Evolutionary conservation across 2,113 vertebrate species (phyloP), one percentile per base, ranked within the genome.

Genomic region (Rhinolophus sinicus): DNA sequence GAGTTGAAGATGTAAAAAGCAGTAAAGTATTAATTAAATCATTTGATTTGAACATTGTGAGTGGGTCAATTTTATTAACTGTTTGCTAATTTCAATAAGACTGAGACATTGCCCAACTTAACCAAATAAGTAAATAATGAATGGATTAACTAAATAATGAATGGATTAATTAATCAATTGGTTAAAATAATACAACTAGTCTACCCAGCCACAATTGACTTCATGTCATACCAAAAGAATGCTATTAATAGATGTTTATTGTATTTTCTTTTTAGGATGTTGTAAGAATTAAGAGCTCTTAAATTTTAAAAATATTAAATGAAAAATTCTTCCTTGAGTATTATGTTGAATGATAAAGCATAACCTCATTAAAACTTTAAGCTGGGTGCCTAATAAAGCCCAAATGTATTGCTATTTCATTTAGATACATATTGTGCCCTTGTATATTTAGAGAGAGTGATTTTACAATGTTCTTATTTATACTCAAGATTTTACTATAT

Each of bases 391-490:
- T 67, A 96, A 96, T 52, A 90, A 97, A 97, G 24, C 15, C n/a
- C 30, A 2, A 58, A 70, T 52, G 73, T 26, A 94, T 75, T 47
- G 58, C 38, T 93, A 93, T 88, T 94, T 82, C 78, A 16, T 84
- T 69, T 86, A 97, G 88, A 96, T 69, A 97, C 28, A 70, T 35
- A 70, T 21, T 73, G 5, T 52, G 40, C 30, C 88, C 90, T 77
- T 91, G 44, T n/a, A 88, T 94, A 96, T 88, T 76, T 93, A 89
- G 26, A 92, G 40, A 96, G 64, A 96, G 60, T 47, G 80, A 60
- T 96, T 93, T 93, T 92, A 97, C 15, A 62, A 86, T 91, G 16
- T 26, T 87, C 6, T 92, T 97, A 3, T 60, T 97, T 95, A 94
- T 0, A 10, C 12, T 94, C 0, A 26, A 75, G 38, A 28, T 90